phyloP scores from a whole-genome alignment of 1,140 invertebrate species.

The Drosophila suzukii region DNA sequence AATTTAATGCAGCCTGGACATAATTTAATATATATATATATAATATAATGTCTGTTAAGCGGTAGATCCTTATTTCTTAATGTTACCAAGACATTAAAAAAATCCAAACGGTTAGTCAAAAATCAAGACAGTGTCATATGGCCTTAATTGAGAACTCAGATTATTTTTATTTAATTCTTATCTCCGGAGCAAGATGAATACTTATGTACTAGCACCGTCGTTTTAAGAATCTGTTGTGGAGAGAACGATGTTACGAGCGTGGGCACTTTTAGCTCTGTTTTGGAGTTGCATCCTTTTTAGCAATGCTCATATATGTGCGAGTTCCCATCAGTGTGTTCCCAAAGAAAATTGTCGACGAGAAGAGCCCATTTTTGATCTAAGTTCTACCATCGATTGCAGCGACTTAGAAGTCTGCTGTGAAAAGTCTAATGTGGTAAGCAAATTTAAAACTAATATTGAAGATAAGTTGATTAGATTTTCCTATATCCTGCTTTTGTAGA shows the following conservation, averaged over 20 bases:
- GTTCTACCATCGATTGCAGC: not conserved
- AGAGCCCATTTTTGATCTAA: not conserved
- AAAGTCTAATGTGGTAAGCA: not conserved
- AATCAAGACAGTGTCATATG: too few relatives aligned
- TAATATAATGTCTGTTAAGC: too few relatives aligned
- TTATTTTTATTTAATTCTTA: not conserved
- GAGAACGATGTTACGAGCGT: not conserved
- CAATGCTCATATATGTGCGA: not conserved
- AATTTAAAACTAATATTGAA: not conserved
- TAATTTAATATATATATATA: too few relatives aligned
- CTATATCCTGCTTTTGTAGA: not conserved
- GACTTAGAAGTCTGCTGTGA: constrained; percentile 1
- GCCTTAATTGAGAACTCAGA: too few relatives aligned
- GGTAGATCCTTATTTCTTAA: too few relatives aligned
- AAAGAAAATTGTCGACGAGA: not conserved
- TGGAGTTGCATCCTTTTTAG: not conserved
- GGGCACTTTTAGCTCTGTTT: not conserved
- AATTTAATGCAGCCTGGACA: too few relatives aligned
- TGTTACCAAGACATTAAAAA: too few relatives aligned
- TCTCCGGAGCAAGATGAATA: not conserved
- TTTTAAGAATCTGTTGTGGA: not conserved
- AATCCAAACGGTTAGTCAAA: too few relatives aligned
- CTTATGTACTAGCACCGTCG: too few relatives aligned
- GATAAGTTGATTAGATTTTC: too few relatives aligned
- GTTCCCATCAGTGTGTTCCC: not conserved